A percentile compares a stretch with the other conserved stretches of the same genome.
phyloP scores from a whole-genome alignment of 2,113 vertebrate genomes.

The Colistium nudipinnis region DNA sequence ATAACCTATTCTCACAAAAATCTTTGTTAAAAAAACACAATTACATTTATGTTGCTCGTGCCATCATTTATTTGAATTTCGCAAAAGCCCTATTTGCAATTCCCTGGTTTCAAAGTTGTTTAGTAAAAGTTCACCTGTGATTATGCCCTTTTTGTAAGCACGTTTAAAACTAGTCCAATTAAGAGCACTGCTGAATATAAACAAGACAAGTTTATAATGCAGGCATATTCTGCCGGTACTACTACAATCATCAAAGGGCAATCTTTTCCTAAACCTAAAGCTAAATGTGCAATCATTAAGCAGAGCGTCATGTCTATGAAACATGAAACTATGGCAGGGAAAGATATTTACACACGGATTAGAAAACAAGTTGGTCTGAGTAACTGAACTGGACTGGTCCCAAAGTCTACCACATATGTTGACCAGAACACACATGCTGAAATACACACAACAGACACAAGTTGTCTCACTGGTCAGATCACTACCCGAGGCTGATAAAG shows the following conservation, averaged over 20 bases:
- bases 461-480: slow-evolving; percentile 14
- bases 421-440: neutral
- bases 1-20: too few relatives aligned
- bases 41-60: neutral
- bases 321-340: too few relatives aligned
- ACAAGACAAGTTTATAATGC: neutral
- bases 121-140: neutral
- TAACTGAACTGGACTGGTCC: slow-evolving; percentile 6
- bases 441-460: slow-evolving; percentile 1
- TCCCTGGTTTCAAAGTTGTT: neutral
- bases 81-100: too few relatives aligned
- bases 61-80: neutral
- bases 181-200: too few relatives aligned
- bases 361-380: slow-evolving; percentile 32
- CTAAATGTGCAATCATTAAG: neutral
- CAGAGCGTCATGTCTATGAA: neutral
- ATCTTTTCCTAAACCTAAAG: neutral
- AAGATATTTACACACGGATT: neutral
- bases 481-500: slow-evolving; percentile 56
- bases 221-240: neutral
- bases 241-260: neutral
- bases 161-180: too few relatives aligned
- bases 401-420: slow-evolving; percentile 52
- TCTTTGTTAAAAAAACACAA: neutral
- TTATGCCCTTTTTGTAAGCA: neutral